phyloP scores from a whole-genome alignment of 2,113 vertebrate species.

The western clawed frog (Xenopus tropicalis) region UCB_Xtro_10.0 CM004443.2:61644501-61645000 shows the following conservation, averaged over 20 bases:
- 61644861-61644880: background rate
- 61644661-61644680: conserved; percentile 30
- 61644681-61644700: conserved; percentile 42
- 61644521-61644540: background rate
- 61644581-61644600: conserved; percentile 35
- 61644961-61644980: too few species aligned
- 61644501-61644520: conserved; percentile 13
- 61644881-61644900: background rate
- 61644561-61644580: conserved; percentile 19
- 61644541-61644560: conserved; percentile 18
- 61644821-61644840: background rate
- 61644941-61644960: too few species aligned
- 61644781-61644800: conserved; percentile 31
- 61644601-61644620: conserved; percentile 37
- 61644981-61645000: too few species aligned
- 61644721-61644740: conserved; percentile 43
- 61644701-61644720: conserved; percentile 42
- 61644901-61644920: background rate
- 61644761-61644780: conserved; percentile 13
- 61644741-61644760: conserved; percentile 24
- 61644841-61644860: background rate
- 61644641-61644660: conserved; percentile 41
- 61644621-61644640: conserved; percentile 39
- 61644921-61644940: background rate
- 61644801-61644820: background rate